Evolutionary conservation across 2,888 invertebrate species (phyloP), one percentile per base, ranked within the genome.

Genomic region (Drosophila ezoana): DNA sequence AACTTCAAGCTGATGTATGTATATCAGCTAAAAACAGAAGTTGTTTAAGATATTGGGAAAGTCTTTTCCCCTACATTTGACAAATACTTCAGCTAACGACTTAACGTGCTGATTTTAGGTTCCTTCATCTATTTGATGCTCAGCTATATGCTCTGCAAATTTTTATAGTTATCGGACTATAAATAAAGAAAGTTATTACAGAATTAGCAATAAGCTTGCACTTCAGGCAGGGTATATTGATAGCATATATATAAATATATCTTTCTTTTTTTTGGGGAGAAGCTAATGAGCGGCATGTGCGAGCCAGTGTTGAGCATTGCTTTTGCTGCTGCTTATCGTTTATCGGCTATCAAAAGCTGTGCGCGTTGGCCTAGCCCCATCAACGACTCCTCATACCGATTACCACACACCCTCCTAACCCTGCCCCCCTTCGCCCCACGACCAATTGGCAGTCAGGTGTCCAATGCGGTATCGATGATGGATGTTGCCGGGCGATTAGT

Each of bases 401-500:
- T 35, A 13, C 35, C n/a, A 38, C 8, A 9, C 10, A n/a, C 14
- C 5, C 1, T 11, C 28, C 5, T 23, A 23, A 1, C 23, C 5
- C 5, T 23, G 23, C 23, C 20, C 32, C 32, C 9, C 9, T 1
- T 8, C 8, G 0, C 16, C 6, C 4, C 35, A 2, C 28, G 28
- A 28, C 40, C 32, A 0, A n/a, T 32, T 16, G 10, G 11, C 38
- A 38, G 57, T 52, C 44, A 62, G 35, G 38, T 71, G 65, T 65
- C 59, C 65, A 68, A 57, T 71, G 73, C 52, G 43, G 44, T 56
- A 70, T 75, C 77, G 57, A 72, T 81, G 80, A 84, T 84, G 68
- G 59, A 82, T 81, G 82, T 81, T 59, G 68, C 59, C 44, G 43
- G 48, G 69, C 70, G 78, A 79, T 81, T 78, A 81, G 76, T 69